These are phyloP conservation scores for Drosophila bocqueti DNA, from an alignment of 1,140 invertebrate genomes.

Conservation along the genomic window DNA sequence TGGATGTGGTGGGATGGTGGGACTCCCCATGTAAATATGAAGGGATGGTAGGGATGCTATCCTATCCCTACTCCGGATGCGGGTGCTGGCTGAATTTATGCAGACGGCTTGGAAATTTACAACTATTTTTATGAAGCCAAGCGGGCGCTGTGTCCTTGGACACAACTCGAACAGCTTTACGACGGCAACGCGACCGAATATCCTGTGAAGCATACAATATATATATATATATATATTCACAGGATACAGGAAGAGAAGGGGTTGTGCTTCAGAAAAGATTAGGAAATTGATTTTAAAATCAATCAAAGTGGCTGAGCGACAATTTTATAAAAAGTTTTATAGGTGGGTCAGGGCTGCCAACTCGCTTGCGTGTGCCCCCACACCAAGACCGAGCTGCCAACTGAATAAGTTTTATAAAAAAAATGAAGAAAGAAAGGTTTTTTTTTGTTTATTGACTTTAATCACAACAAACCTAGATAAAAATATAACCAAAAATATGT, in stretches of 20 bases:
- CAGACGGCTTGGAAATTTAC: conserved; percentile 72
- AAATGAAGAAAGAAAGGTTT: neutral
- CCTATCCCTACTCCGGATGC: conserved; percentile 2
- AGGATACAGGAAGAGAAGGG: neutral
- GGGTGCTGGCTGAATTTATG: conserved; percentile 64
- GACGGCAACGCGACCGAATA: conserved; percentile 41
- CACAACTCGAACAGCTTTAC: conserved; percentile 58
- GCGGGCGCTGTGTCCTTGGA: conserved; percentile 38
- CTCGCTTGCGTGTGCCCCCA: neutral
- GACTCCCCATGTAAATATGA: neutral
- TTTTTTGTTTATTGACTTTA: neutral
- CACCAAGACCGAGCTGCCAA: conserved; percentile 1
- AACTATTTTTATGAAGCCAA: conserved; percentile 82
- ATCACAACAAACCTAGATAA: neutral
- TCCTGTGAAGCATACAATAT: conserved; percentile 12
- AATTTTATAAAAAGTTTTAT: conserved; percentile 40
- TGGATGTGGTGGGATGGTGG: neutral
- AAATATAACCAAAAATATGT: neutral
- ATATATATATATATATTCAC: neutral
- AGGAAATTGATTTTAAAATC: conserved; percentile 52
- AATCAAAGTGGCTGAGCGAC: conserved; percentile 38
- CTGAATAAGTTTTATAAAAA: neutral
- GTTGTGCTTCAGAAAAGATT: conserved; percentile 19
- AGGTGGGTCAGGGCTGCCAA: conserved; percentile 12
- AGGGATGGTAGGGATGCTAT: neutral